Conservation (phyloP, 2,797 vertebrate species). For the Falco novaeseelandiae region DNA sequence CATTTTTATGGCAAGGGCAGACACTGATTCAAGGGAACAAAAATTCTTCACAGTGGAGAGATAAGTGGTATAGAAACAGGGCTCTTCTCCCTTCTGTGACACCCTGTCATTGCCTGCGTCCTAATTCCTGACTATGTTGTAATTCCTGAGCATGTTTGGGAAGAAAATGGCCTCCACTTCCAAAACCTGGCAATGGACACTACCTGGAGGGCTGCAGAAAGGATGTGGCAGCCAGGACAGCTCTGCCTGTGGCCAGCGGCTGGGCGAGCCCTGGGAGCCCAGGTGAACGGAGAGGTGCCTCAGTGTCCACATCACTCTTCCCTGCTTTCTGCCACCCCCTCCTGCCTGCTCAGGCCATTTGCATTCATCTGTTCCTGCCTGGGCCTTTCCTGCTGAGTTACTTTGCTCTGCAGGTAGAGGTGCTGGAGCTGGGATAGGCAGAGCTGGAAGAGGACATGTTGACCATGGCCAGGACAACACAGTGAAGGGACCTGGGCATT, state of each 20-base stretch:
- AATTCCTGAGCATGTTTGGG: neutral
- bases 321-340: neutral
- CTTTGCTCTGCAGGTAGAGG: neutral
- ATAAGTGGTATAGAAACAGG: neutral
- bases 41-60: neutral
- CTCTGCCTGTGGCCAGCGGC: neutral
- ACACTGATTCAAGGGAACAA: neutral
- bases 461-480: neutral
- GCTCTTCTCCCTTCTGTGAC: neutral
- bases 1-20: neutral
- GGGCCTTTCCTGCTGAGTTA: neutral
- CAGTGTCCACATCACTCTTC: neutral
- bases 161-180: neutral
- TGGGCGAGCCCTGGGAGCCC: neutral
- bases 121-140: accelerated
- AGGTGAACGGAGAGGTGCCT: neutral
- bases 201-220: neutral
- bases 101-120: neutral
- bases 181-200: neutral
- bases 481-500: neutral
- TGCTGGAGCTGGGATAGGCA: neutral
- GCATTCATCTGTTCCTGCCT: neutral
- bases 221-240: neutral
- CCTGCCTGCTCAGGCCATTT: neutral
- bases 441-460: neutral